Base-by-base conservation (phyloP, 2,888 invertebrate genomes). In the Acrobasis consociella region DNA sequence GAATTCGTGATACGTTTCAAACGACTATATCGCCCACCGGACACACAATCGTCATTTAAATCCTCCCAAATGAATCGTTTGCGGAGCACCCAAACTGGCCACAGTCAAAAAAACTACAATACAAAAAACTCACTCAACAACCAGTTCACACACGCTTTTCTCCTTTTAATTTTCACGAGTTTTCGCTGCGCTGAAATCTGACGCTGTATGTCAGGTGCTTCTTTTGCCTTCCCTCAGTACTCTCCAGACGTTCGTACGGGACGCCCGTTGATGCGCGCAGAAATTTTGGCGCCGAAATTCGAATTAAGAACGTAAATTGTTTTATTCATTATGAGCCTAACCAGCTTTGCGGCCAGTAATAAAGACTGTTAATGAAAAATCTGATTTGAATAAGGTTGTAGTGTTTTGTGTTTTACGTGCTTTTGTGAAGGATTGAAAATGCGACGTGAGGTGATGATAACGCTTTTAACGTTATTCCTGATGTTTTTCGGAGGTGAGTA, bases 401-500 rank as follows among this genome's bases (percentile, higher is more conserved):
- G 59, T 42, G 67, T 66, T 76, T 74, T 72, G 60, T 67, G 50
- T 65, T 77, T 74, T 75, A 46, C 62, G 66, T 66, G 68, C 50
- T 65, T 60, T 22, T 71, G 68, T 66, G 69, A 67, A 60, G 42
- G 60, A 61, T 62, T 62, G 58, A 63, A 71, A 76, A 77, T 78
- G 72, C 66, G 75, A 77, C 75, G 81, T 67, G 64, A 77, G 70
- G 78, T 81, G 78, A 74, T 81, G 78, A 73, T 82, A 62, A 65
- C 75, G 60, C 76, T 84, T 71, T 72, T 74, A 61, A 75, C 78
- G 66, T 71, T 85, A 61, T 76, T 88, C 66, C 68, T 88, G 71
- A 80, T 83, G 73, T 72, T 85, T 65, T 83, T 88, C 63, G 83
- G 87, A 73, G 89, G 90, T 91, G 75, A 85, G 89, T 82, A 56